These are phyloP conservation scores for Acyrthosiphon pisum DNA, from an alignment of 1,140 invertebrate genomes.

Conservation along the genomic window DNA sequence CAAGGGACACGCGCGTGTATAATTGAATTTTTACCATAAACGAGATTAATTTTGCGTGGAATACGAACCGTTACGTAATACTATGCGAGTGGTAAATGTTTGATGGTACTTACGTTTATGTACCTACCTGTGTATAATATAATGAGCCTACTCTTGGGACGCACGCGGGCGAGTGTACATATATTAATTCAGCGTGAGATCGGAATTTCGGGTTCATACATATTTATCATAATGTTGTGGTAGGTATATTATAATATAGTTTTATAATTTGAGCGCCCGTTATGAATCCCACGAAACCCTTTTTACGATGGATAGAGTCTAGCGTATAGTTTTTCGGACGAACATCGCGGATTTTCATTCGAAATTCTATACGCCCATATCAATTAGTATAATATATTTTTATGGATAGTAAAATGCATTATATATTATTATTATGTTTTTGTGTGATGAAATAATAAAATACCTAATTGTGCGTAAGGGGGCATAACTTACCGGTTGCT, in stretches of 20 bases:
- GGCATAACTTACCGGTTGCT: no score
- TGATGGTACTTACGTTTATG: background rate
- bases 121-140: background rate
- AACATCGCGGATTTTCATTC: background rate
- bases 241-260: background rate
- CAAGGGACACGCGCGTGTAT: background rate
- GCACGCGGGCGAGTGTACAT: background rate
- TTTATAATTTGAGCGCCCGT: background rate
- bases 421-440: no score
- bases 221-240: background rate
- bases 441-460: no score
- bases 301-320: background rate
- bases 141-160: conserved; percentile 15
- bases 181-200: background rate
- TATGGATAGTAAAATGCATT: no score
- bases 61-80: background rate
- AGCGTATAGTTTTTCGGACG: background rate
- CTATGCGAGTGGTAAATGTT: background rate
- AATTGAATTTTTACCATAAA: conserved; percentile 18
- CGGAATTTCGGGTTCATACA: background rate
- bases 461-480: no score
- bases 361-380: no score
- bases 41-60: conserved; percentile 15
- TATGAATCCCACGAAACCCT: background rate
- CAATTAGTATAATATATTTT: no score